Evolutionary conservation across 2,797 vertebrate species (phyloP).

Genomic region (Lepilemur ruficaudatus): DNA sequence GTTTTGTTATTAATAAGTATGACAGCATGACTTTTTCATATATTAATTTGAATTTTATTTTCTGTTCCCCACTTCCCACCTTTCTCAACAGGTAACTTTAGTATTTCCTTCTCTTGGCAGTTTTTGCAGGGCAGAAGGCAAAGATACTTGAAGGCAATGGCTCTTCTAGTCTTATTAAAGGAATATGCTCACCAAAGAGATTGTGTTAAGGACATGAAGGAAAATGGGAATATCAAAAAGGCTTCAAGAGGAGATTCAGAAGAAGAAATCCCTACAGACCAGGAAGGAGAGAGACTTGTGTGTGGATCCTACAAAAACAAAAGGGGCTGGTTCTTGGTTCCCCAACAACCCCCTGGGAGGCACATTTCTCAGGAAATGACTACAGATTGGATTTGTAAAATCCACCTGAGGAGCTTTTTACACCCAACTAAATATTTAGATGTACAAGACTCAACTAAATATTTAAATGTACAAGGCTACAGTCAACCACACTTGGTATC

Average conservation of each 20-base stretch:
- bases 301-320: neutral
- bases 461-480: neutral
- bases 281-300: neutral
- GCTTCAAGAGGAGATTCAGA: neutral
- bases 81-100: neutral
- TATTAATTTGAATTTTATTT: slow-evolving; percentile 9
- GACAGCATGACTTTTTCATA: neutral
- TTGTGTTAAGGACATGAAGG: neutral
- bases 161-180: neutral
- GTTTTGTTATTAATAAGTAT: neutral
- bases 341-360: neutral
- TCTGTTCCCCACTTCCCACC: neutral
- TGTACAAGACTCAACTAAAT: neutral
- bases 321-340: neutral
- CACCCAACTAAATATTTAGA: neutral
- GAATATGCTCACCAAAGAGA: neutral
- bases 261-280: neutral
- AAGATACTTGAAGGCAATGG: neutral
- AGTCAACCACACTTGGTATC: neutral
- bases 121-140: neutral
- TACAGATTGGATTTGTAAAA: neutral
- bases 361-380: neutral
- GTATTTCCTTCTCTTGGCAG: neutral
- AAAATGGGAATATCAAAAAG: neutral
- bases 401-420: neutral